phyloP scores from a whole-genome alignment of 2,797 vertebrate genomes.

The Anableps anableps region DNA sequence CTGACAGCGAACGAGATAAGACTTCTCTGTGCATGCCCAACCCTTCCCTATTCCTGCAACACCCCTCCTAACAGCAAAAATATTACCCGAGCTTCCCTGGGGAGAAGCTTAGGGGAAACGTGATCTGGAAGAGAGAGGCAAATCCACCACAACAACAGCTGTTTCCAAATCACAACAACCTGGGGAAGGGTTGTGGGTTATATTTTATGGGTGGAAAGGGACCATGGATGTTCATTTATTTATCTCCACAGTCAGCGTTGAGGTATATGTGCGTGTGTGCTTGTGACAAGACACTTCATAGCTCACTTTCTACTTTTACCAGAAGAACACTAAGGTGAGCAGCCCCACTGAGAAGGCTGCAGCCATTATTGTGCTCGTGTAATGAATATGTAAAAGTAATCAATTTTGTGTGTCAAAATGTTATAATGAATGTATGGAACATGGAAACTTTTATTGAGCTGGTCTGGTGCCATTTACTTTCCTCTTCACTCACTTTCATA shows the following conservation, averaged over 20 bases:
- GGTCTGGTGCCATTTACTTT: conserved; percentile 59
- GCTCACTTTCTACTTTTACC: conserved; percentile 54
- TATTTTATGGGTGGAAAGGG: conserved; percentile 81
- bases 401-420: conserved; percentile 59
- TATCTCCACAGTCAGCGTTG: conserved; percentile 76
- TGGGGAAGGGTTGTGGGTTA: conserved; percentile 81
- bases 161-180: conserved; percentile 85
- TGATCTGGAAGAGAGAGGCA: conserved; percentile 80
- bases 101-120: conserved; percentile 74
- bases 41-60: conserved; percentile 26
- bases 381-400: conserved; percentile 69
- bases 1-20: conserved; percentile 70
- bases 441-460: conserved; percentile 55
- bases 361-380: conserved; percentile 20
- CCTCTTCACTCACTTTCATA: conserved; percentile 54
- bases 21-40: conserved; percentile 40
- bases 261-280: conserved; percentile 48
- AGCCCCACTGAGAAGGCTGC: conserved; percentile 30
- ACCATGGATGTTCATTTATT: conserved; percentile 81
- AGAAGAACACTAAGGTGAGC: conserved; percentile 53
- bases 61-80: conserved; percentile 69
- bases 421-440: conserved; percentile 62
- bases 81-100: conserved; percentile 77
- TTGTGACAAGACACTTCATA: conserved; percentile 55
- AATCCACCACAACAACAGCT: conserved; percentile 85